These are phyloP conservation scores for Bujurquina vittata DNA, from an alignment of 2,113 vertebrate species.

Conservation along the genomic window DNA sequence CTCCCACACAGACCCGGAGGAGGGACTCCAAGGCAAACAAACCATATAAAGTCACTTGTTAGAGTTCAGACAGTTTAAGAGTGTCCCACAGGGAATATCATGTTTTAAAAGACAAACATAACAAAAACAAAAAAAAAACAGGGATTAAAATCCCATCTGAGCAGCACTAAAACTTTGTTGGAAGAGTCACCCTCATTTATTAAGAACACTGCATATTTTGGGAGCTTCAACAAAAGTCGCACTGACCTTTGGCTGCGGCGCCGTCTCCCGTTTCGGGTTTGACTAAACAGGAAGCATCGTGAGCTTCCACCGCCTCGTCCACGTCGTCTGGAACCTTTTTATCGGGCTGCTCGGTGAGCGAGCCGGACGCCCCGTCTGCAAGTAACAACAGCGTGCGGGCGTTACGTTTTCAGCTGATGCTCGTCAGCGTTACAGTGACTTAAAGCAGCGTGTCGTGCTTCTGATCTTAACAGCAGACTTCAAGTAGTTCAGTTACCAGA, in stretches of 20 bases:
- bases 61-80: slow-evolving; percentile 33
- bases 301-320: slow-evolving; percentile 50
- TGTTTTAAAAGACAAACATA: too few relatives aligned
- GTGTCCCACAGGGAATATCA: slow-evolving; percentile 25
- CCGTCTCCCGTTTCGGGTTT: background rate
- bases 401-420: background rate
- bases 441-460: background rate
- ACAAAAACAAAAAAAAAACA: too few relatives aligned
- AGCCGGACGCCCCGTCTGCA: slow-evolving; percentile 29
- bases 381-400: slow-evolving; percentile 3
- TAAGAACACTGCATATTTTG: background rate
- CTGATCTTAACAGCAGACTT: background rate
- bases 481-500: background rate
- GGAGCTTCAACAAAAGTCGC: background rate
- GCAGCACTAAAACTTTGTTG: background rate
- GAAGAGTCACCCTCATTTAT: background rate
- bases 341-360: slow-evolving; percentile 5
- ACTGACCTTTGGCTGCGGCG: slow-evolving; percentile 41
- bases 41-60: background rate
- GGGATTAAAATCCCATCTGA: too few relatives aligned
- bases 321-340: slow-evolving; percentile 10
- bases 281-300: slow-evolving; percentile 10
- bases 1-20: slow-evolving; percentile 7
- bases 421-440: too few relatives aligned
- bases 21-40: slow-evolving; percentile 28